Base-by-base conservation (phyloP, 2,113 vertebrate species). In the Anthoscopus minutus region DNA sequence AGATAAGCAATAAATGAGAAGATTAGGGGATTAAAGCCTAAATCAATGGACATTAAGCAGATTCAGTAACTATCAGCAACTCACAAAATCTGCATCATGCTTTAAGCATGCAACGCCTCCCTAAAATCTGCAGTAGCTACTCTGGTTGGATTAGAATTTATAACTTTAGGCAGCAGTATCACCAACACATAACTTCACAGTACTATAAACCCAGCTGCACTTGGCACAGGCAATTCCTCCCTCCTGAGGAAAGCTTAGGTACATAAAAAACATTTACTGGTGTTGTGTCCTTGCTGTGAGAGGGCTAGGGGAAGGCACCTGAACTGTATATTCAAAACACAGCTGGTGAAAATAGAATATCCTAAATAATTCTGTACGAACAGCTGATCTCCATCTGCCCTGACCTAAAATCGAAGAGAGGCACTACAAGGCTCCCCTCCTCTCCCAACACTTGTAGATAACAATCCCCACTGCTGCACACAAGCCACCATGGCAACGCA, bases 401-500 rank as follows among this genome's bases (percentile, higher is more conserved):
- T 25, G 35, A 28, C 22, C 33, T 19, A 61, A 58, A 71, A 48
- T 0, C 2, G 1, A 27, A 70, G 19, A 1, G 14, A 62, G 27
- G 4, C 6, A 19, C 33, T 15, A 33, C 61, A 50, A 17, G 50
- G 22, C 17, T 64, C 7, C 7, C 6, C 25, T 47, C 16, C 1
- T 1, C 30, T 80, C 45, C 30, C 25, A 23, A 11, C 10, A 2
- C 22, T 6, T 10, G 38, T 2, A n/a, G 31, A 5, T 17, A 45
- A 37, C 0, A 2, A 57, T 15, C 3, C 30, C 16, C 35, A 28
- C 13, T 11, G 13, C 30, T 7, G 54, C 40, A 23, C 0, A 0
- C 30, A 7, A 3, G n/a, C n/a, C n/a, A n/a, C n/a, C n/a, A n/a
- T n/a, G n/a, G 5, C 14, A 24, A 13, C 0, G 4, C 56, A n/a